These are phyloP conservation scores for Pachypanchax playfairii DNA, from an alignment of 2,113 vertebrate species.

Conservation along the genomic window DNA sequence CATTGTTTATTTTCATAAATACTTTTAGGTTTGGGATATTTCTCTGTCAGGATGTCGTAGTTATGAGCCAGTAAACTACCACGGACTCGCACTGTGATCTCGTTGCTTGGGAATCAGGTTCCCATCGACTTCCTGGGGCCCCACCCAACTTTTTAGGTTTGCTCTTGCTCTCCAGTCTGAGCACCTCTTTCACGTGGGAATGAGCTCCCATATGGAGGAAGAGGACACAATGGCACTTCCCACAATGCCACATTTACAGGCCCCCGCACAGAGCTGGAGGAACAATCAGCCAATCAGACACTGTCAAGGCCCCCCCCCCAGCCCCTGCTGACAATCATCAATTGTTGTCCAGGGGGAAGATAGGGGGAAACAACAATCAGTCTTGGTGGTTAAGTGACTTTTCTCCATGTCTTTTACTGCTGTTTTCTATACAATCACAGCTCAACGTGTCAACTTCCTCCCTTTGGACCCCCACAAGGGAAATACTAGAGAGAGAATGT, in stretches of 20 bases:
- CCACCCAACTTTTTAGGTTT: slow-evolving; percentile 81
- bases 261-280: slow-evolving; percentile 83
- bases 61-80: slow-evolving; percentile 58
- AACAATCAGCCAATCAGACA: slow-evolving; percentile 98
- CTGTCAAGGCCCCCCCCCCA: slow-evolving; percentile 86
- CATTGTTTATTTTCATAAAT: no score
- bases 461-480: slow-evolving; percentile 36
- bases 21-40: no score
- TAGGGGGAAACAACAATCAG: slow-evolving; percentile 79
- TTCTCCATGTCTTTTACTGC: slow-evolving; percentile 69
- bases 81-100: slow-evolving; percentile 35
- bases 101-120: slow-evolving; percentile 86
- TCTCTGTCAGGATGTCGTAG: neutral
- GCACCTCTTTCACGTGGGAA: slow-evolving; percentile 98
- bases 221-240: slow-evolving; percentile 98
- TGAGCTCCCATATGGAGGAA: slow-evolving; percentile 91
- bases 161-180: slow-evolving; percentile 82
- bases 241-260: slow-evolving; percentile 89
- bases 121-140: slow-evolving; percentile 76
- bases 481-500: slow-evolving; percentile 49
- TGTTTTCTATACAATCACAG: slow-evolving; percentile 64
- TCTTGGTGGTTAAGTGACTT: slow-evolving; percentile 74
- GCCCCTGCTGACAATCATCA: slow-evolving; percentile 90
- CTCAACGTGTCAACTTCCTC: slow-evolving; percentile 63
- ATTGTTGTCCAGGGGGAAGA: slow-evolving; percentile 86